Conservation (phyloP, 2,888 invertebrate genomes). For the Ferrisia virgata region DNA sequence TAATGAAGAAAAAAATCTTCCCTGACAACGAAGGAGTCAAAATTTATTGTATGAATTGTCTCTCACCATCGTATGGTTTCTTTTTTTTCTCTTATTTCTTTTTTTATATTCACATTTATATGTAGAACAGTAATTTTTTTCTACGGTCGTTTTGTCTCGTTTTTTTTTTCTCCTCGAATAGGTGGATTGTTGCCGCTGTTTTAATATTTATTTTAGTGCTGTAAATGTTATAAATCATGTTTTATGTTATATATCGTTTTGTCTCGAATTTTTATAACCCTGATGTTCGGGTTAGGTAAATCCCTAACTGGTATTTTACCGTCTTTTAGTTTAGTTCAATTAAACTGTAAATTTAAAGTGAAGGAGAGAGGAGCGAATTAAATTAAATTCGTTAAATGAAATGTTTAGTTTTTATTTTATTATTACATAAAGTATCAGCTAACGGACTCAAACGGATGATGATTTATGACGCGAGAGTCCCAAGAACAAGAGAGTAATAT, state of each 20-base stretch:
- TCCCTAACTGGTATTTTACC: constrained; percentile 35
- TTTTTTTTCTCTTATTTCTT: neutral
- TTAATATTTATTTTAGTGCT: constrained; percentile 41
- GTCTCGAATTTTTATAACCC: constrained; percentile 35
- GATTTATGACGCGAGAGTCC: constrained; percentile 18
- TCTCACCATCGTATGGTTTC: constrained; percentile 29
- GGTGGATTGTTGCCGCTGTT: constrained; percentile 39
- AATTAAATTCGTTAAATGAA: constrained; percentile 43
- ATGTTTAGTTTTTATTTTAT: neutral
- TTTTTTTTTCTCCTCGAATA: constrained; percentile 39
- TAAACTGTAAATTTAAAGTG: constrained; percentile 43
- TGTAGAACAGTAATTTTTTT: constrained; percentile 40
- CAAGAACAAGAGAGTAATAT: neutral
- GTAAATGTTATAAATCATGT: constrained; percentile 45
- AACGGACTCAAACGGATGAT: neutral
- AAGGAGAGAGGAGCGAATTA: constrained; percentile 45
- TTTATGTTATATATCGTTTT: constrained; percentile 39
- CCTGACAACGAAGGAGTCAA: constrained; percentile 21
- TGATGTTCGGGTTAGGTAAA: constrained; percentile 17
- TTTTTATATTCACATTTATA: constrained; percentile 24
- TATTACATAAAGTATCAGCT: neutral
- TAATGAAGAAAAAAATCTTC: neutral
- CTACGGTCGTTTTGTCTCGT: constrained; percentile 27
- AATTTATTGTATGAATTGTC: neutral
- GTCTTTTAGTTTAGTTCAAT: constrained; percentile 43